These are phyloP conservation scores for Orthonyx spaldingii DNA, from an alignment of 2,113 vertebrate species.

Conservation along the genomic window DNA sequence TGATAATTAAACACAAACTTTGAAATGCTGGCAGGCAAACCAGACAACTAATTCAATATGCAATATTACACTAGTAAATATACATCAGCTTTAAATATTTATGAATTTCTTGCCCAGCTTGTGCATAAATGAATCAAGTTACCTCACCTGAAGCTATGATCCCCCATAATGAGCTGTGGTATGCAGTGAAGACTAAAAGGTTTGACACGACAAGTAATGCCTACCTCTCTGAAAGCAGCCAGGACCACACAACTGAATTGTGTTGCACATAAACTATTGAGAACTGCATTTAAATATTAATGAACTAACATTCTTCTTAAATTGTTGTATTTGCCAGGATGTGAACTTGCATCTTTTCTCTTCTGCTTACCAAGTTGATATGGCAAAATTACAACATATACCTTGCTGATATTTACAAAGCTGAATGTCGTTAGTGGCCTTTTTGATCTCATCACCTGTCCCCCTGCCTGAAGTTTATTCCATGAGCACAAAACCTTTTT, in stretches of 20 bases:
- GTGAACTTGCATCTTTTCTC: neutral
- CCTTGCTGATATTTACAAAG: neutral
- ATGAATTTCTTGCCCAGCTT: slow-evolving; percentile 22
- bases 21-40: slow-evolving; percentile 20
- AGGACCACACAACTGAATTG: neutral
- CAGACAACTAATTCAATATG: slow-evolving; percentile 10
- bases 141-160: slow-evolving; percentile 57
- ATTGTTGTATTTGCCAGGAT: neutral
- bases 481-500: neutral
- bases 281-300: slow-evolving; percentile 33
- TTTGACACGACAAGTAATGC: slow-evolving; percentile 44
- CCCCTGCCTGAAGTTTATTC: neutral
- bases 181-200: slow-evolving; percentile 39
- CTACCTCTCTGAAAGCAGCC: neutral
- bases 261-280: slow-evolving; percentile 29
- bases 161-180: slow-evolving; percentile 47
- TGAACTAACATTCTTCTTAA: neutral
- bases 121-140: slow-evolving; percentile 46
- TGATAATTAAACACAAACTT: slow-evolving; percentile 1
- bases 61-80: slow-evolving; percentile 53
- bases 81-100: slow-evolving; percentile 60
- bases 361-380: neutral
- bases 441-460: neutral
- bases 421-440: neutral
- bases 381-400: neutral